phyloP scores from a whole-genome alignment of 2,888 invertebrate species.

The Tanypteryx hageni region DNA sequence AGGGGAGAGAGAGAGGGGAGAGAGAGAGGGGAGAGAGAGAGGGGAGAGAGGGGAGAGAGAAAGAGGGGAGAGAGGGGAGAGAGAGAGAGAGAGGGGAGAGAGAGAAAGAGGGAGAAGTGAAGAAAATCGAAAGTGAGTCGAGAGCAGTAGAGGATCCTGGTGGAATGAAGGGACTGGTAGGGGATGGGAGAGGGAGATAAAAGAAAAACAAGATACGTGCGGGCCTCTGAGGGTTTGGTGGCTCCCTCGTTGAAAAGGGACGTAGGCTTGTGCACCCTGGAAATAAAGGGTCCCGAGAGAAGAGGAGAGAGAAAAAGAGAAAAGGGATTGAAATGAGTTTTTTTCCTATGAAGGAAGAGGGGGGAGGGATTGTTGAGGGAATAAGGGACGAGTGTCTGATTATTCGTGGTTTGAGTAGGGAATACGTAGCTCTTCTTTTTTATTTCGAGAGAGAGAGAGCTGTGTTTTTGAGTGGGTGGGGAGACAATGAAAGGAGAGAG shows the following conservation, averaged over 20 bases:
- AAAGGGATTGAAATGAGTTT: neutral
- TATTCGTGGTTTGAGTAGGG: neutral
- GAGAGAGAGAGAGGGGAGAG: too few species aligned
- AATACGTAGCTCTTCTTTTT: neutral
- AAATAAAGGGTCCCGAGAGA: neutral
- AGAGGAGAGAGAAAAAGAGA: neutral
- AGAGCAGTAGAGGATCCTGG: too few species aligned
- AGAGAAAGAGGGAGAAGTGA: too few species aligned
- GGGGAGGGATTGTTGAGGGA: neutral
- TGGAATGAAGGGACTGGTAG: too few species aligned
- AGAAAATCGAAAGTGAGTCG: too few species aligned
- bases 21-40: too few species aligned
- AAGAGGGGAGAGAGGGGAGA: too few species aligned
- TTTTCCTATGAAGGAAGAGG: neutral
- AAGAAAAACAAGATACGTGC: neutral
- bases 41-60: too few species aligned
- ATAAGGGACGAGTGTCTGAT: neutral
- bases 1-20: too few species aligned
- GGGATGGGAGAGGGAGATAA: too few species aligned
- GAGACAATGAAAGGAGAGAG: neutral
- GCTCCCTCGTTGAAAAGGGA: neutral
- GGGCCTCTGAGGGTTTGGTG: neutral
- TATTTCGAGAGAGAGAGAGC: neutral
- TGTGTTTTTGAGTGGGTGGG: neutral
- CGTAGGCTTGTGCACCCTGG: neutral